phyloP scores from a whole-genome alignment of 1,140 invertebrate species.

The Eriocheir sinensis region DNA sequence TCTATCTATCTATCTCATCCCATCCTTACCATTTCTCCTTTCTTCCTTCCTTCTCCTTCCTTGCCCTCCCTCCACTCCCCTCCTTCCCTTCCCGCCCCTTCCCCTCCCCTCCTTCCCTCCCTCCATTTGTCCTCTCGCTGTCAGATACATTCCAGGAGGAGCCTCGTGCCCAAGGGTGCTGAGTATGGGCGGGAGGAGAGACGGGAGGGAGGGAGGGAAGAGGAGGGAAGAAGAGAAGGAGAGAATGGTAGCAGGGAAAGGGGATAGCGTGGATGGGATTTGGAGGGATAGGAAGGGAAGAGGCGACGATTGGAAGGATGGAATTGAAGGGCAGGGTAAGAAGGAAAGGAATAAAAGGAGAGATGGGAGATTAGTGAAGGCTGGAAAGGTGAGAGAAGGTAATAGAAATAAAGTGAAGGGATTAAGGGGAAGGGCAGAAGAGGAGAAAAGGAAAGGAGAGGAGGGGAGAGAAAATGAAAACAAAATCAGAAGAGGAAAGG shows the following conservation, averaged over 20 bases:
- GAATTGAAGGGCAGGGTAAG: background rate
- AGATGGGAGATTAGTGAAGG: background rate
- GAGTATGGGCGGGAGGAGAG: background rate
- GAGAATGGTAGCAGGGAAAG: background rate
- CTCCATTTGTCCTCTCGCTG: background rate
- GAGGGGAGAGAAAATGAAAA: too few species aligned
- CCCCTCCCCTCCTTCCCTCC: too few species aligned
- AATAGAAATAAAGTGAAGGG: background rate
- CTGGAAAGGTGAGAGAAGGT: background rate
- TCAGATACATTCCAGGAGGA: background rate
- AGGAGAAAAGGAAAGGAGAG: background rate
- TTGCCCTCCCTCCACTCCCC: background rate
- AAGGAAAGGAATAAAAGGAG: background rate
- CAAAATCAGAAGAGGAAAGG: too few species aligned
- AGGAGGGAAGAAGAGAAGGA: background rate
- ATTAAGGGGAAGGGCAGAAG: background rate
- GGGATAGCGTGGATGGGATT: background rate
- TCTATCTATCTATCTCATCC: too few species aligned
- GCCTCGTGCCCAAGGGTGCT: background rate
- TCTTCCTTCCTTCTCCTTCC: background rate
- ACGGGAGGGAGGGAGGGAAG: background rate
- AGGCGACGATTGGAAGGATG: background rate
- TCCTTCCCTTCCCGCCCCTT: too few species aligned
- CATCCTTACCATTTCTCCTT: too few species aligned
- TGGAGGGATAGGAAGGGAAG: background rate